Conservation (phyloP, 1,140 invertebrate species). For the Drosophila kohkoa region DNA sequence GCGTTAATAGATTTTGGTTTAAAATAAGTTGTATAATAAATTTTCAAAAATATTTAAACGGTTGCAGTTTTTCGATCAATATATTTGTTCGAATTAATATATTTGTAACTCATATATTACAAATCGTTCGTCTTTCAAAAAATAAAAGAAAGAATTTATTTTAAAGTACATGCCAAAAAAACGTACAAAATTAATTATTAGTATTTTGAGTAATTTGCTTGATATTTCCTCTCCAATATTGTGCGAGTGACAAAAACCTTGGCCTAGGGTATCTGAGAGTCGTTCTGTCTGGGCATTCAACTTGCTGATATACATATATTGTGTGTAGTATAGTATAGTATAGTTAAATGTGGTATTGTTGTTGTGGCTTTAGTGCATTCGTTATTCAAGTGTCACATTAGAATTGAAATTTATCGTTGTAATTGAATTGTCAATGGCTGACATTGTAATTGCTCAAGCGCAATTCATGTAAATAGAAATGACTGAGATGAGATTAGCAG, state of each 20-base stretch:
- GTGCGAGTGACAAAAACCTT: background rate
- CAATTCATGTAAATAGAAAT: slow-evolving; percentile 53
- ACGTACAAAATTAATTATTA: too few species aligned
- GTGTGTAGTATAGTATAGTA: background rate
- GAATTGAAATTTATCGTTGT: slow-evolving; percentile 56
- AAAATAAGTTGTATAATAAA: too few species aligned
- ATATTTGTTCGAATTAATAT: too few species aligned
- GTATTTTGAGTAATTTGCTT: too few species aligned
- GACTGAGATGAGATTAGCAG: slow-evolving; percentile 39
- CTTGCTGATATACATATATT: background rate
- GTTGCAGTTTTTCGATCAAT: too few species aligned
- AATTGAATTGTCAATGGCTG: slow-evolving; percentile 57
- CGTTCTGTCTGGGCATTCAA: background rate
- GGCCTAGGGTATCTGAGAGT: slow-evolving; percentile 26
- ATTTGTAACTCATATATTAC: too few species aligned
- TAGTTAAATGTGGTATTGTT: background rate
- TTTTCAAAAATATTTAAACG: too few species aligned
- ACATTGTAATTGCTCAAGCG: slow-evolving; percentile 54
- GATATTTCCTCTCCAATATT: too few species aligned
- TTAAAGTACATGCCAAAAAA: too few species aligned
- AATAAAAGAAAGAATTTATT: too few species aligned
- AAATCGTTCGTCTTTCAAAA: too few species aligned
- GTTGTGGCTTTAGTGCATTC: slow-evolving; percentile 32
- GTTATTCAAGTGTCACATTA: slow-evolving; percentile 55
- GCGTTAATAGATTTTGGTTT: too few species aligned